Evolutionary conservation across 2,113 vertebrate species (phyloP).

Genomic region (Uria lomvia): DNA sequence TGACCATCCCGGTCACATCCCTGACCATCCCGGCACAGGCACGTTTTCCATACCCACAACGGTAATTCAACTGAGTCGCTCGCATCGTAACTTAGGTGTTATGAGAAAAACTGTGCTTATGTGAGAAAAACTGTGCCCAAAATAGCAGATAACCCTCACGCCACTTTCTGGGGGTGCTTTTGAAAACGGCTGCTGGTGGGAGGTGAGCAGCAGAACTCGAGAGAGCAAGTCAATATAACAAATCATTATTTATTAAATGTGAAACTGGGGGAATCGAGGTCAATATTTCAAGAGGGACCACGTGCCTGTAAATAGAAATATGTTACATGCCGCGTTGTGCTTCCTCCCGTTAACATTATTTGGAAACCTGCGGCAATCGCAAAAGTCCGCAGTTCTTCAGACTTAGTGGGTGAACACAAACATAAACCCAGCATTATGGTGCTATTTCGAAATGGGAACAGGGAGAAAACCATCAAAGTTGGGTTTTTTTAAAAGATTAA

Average conservation of each 20-base stretch:
- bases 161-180: not conserved
- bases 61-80: not conserved
- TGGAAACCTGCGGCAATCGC: not conserved
- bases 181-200: not conserved
- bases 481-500: not conserved
- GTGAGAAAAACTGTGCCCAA: not conserved
- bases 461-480: not conserved
- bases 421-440: fast-evolving
- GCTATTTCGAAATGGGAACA: not conserved
- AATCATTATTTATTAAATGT: not conserved
- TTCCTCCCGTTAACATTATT: not conserved
- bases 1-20: fast-evolving
- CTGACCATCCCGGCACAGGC: fast-evolving
- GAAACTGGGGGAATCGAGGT: fast-evolving
- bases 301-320: not conserved
- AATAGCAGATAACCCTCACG: not conserved
- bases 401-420: not conserved
- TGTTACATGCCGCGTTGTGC: fast-evolving
- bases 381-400: not conserved
- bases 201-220: not conserved
- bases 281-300: not conserved
- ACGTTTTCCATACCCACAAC: not conserved
- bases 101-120: not conserved
- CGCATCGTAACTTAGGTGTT: fast-evolving
- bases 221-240: not conserved